Evolutionary conservation across 2,888 invertebrate genomes (phyloP), one percentile per base, ranked within the genome.

Genomic region (Elysia crispata): DNA sequence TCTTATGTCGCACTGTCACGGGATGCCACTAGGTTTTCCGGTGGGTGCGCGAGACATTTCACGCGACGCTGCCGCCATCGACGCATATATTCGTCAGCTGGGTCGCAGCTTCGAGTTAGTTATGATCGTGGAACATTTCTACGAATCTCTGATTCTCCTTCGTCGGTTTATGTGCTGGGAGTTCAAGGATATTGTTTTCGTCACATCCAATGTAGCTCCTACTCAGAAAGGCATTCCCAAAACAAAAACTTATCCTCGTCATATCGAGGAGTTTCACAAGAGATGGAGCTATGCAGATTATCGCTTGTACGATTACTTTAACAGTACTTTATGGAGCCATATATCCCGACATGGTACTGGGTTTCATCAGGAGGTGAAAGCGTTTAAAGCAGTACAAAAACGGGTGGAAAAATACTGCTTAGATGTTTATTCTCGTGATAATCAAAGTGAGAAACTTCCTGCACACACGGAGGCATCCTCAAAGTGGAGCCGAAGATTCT

Each of bases 121-220:
- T 3, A 87, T 92, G 88, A 86, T 92, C 0, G 85, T 88, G n/a
- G 92, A 92, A 69, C 87, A 90, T 76, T 90, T 92, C 73, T 82
- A 87, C 23, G 91, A 92, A 79, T 92, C 92, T 0, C 76, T 92
- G 64, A 84, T 92, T 54, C 82, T 92, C 28, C 84, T 92, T 41
- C 88, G 87, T 74, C 83, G 90, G 25, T 67, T 85, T 20, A 88
- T 92, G 88, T 91, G 91, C 81, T 92, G 92, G 92, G 83, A 79
- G 6, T 85, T 88, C 0, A 87, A 88, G 73, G 92, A 92, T 80
- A 89, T 92, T 23, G 50, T 92, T 0, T 90, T 88, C 81, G 82
- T 85, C 60, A 84, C 81, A n/a, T 82, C 84, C n/a, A 89, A 89
- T 79, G 80, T 83, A 3, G 85, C 82, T 8, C 81, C 82, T 0